Evolutionary conservation across 2,888 invertebrate genomes (phyloP).

Genomic region (Melolontha melolontha): DNA sequence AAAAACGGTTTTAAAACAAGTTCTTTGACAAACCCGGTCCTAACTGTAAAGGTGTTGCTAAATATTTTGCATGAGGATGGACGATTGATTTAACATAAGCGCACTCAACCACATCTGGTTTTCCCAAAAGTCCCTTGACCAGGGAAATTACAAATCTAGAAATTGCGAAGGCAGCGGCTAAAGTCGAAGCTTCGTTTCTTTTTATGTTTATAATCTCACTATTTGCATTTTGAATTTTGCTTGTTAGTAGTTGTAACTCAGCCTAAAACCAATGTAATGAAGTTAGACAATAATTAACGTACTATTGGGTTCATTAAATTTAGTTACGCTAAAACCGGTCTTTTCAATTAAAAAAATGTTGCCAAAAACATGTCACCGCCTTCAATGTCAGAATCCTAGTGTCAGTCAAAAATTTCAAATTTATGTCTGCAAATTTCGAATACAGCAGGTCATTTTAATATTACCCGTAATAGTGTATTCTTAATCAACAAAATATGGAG

Average conservation of each 20-base stretch:
- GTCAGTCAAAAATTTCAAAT: too few species aligned
- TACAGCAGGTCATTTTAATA: too few species aligned
- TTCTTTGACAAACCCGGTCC: slow-evolving; percentile 52
- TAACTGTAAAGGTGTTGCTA: slow-evolving; percentile 60
- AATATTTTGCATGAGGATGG: slow-evolving; percentile 59
- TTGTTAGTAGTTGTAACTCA: slow-evolving; percentile 60
- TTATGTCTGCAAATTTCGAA: too few species aligned
- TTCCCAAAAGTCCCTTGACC: slow-evolving; percentile 66
- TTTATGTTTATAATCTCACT: slow-evolving; percentile 75
- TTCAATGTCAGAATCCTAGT: too few species aligned
- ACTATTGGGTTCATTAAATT: background rate
- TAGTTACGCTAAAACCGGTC: too few species aligned
- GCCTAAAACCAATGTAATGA: slow-evolving; percentile 55
- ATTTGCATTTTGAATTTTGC: slow-evolving; percentile 70
- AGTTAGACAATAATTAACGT: slow-evolving; percentile 4
- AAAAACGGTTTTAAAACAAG: background rate
- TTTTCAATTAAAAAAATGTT: too few species aligned
- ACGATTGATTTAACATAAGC: slow-evolving; percentile 59
- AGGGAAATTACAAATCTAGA: slow-evolving; percentile 72
- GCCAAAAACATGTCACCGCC: too few species aligned
- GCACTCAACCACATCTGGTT: slow-evolving; percentile 59
- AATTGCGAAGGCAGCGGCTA: slow-evolving; percentile 74
- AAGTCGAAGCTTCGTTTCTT: slow-evolving; percentile 70
- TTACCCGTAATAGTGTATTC: too few species aligned
- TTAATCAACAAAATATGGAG: too few species aligned